Base-by-base conservation (phyloP, 1,140 invertebrate genomes). In the Dysdera silvatica region DNA sequence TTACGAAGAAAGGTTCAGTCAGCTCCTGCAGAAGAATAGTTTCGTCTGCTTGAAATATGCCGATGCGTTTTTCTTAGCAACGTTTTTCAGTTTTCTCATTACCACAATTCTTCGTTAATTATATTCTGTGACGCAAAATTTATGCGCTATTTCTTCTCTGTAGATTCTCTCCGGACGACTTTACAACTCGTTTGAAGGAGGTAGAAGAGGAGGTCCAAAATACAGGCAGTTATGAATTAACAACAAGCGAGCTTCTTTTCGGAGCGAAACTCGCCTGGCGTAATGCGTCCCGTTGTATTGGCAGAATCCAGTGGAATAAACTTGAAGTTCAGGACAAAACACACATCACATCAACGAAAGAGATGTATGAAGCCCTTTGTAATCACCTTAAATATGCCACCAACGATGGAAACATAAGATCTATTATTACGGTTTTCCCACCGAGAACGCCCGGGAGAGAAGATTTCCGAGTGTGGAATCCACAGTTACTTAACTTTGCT, bases 161-260 rank as follows among this genome's bases (percentile, higher is more conserved):
- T n/a, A n/a, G n/a, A n/a, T n/a, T n/a, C n/a, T n/a, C n/a, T n/a
- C n/a, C 29, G 5, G 61, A 63, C 5, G 62, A 58, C 8, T 35
- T 48, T 26, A 18, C 24, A 28, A 72, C 71, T 37, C 61, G 91
- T 61, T 88, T 87, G 85, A 83, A 86, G 59, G 83, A 86, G 69
- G 87, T 95, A 1, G 82, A 87, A 53, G 83, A 83, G 3, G 71
- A 75, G 41, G 71, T 81, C 6, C 66, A 74, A n/a, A 69, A 69
- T 16, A 73, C 68, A 0, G 78, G 77, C 1, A 77, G 72, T 2
- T 81, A 80, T 64, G 73, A 78, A 10, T 68, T 80, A 60, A 80
- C 76, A 2, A 72, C 72, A 18, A 74, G 74, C 10, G 80, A 81
- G 64, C 66, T 81, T 14, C 72, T 71, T 5, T 81, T 75, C 66